These are phyloP conservation scores for Steinernema khuongi DNA, from an alignment of 1,140 invertebrate genomes.

Conservation along the genomic window DNA sequence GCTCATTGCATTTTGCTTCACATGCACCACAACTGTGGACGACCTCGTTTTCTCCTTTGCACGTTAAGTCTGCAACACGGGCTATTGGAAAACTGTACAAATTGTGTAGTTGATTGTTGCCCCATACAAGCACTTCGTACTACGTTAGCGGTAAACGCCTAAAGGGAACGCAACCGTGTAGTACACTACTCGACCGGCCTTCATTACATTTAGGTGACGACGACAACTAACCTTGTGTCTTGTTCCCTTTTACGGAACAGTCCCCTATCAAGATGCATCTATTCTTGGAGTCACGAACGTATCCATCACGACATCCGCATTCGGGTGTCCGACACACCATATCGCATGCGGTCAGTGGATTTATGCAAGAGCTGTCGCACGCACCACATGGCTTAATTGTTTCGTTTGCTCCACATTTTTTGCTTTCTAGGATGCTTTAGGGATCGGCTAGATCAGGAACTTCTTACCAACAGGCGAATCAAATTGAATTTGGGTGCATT, in stretches of 20 bases:
- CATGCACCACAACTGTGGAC: slow-evolving; percentile 33
- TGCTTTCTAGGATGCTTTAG: neutral
- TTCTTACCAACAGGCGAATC: neutral
- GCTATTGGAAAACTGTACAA: neutral
- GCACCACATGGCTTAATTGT: neutral
- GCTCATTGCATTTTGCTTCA: slow-evolving; percentile 27
- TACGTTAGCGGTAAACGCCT: neutral
- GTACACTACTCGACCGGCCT: neutral
- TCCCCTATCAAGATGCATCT: neutral
- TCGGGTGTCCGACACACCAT: slow-evolving; percentile 2
- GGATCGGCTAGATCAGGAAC: neutral
- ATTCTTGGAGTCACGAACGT: neutral
- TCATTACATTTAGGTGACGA: neutral
- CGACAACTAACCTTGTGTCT: slow-evolving; percentile 16
- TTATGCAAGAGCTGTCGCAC: neutral
- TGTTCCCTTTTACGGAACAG: neutral
- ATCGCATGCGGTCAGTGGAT: neutral
- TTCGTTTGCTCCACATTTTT: neutral
- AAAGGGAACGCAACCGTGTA: too few species aligned
- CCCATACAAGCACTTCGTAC: neutral
- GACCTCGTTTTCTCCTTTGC: slow-evolving; percentile 25
- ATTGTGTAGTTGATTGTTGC: neutral
- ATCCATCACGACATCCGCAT: slow-evolving; percentile 12
- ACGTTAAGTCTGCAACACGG: slow-evolving; percentile 16
- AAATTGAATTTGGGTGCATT: neutral